Percentiles rank a stretch among this genome's conserved stretches.
Conservation (phyloP, 2,113 vertebrate genomes). For the Hypanus sabinus region DNA sequence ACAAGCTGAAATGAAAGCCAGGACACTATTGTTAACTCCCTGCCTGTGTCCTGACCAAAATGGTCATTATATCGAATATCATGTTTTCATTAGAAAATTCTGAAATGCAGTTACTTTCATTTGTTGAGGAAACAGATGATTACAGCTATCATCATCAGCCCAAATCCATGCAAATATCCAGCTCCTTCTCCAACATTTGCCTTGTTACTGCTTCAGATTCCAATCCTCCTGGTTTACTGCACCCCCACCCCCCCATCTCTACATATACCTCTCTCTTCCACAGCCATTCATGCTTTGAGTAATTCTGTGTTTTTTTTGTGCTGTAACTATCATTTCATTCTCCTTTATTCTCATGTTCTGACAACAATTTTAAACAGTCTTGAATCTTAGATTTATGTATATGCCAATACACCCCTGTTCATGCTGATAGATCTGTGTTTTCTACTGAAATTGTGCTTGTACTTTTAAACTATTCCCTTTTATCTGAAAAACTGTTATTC, state of each 20-base stretch:
- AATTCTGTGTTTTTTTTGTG: not conserved
- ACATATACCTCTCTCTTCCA: not conserved
- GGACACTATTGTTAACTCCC: not conserved
- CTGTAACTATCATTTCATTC: no score
- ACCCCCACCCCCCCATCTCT: no score
- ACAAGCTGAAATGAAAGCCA: no score
- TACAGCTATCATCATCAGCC: not conserved
- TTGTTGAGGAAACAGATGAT: not conserved
- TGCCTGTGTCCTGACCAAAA: not conserved
- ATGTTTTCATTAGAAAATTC: not conserved
- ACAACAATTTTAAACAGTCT: no score
- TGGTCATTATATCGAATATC: not conserved
- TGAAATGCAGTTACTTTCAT: not conserved
- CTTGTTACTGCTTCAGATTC: not conserved
- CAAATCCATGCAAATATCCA: not conserved
- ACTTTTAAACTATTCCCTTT: not conserved
- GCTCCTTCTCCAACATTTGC: not conserved
- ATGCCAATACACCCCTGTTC: not conserved
- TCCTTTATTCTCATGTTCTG: no score
- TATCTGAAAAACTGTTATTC: not conserved
- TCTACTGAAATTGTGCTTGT: not conserved
- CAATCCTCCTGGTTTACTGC: not conserved
- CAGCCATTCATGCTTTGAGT: not conserved
- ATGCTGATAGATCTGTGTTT: not conserved
- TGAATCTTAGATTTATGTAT: no score